Evolutionary conservation across 2,888 invertebrate species (phyloP), one percentile per base, ranked within the genome.

Genomic region (Listrodromus nycthemerus): DNA sequence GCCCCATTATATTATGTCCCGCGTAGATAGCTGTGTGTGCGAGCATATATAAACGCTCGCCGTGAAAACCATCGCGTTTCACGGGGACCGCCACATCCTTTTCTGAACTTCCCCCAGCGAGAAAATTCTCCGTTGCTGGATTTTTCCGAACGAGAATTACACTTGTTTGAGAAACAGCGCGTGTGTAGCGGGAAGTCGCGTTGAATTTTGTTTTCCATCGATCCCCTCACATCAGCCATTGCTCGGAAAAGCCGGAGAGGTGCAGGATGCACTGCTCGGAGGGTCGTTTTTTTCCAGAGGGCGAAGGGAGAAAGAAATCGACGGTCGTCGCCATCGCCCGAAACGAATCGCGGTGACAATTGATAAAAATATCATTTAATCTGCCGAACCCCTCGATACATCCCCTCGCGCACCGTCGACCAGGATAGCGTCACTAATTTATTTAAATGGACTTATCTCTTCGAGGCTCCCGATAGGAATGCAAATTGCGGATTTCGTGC

Each of bases 381-480:
- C 91, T 91, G 77, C 78, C 74, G 75, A 74, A 70, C 27, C 66
- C 81, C 70, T 67, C 76, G 79, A 37, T 30, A 76, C 75, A 52
- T 73, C 79, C 75, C 71, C 71, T 66, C 84, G 84, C 86, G 79
- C 84, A 85, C 81, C 65, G 80, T 58, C 75, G 73, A 83, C 85
- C 83, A 81, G 92, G 92, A 93, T 93, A 93, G 92, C 91, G 89
- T 92, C 91, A 92, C 93, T 93, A 93, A 93, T 93, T 93, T 93
- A 93, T 93, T 93, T 93, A 93, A 93, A 93, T 92, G 92, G 91
- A 92, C 91, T 93, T 93, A 93, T 93, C 93, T 93, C 89, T 92
- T 88, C 89, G 90, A 91, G 93, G 91, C 89, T 88, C 89, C 92
- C 91, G 93, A 93, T 93, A 93, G 92, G 89, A 92, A 93, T 93